These are phyloP conservation scores for Rhimphoctona megacephalus DNA, from an alignment of 2,888 invertebrate species.

Conservation along the genomic window DNA sequence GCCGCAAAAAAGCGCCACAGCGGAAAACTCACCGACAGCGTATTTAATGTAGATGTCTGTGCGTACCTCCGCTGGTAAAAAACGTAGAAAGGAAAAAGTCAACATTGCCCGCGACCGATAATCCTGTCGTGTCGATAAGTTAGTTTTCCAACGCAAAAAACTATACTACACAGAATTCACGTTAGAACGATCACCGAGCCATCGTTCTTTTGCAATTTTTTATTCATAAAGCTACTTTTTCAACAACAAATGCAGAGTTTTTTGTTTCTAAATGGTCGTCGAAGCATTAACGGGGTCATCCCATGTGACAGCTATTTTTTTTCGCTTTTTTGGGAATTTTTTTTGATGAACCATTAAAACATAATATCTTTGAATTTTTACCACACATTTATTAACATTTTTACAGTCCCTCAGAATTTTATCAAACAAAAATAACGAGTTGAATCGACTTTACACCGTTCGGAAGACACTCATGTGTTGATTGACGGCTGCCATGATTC, in stretches of 20 bases:
- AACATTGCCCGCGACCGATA: conserved; percentile 24
- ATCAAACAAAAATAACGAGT: too few species aligned
- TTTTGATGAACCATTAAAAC: too few species aligned
- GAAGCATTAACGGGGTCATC: neutral
- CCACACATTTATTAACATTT: too few species aligned
- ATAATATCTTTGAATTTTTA: too few species aligned
- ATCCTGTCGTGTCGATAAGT: conserved; percentile 22
- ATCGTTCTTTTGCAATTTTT: neutral
- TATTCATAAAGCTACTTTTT: too few species aligned
- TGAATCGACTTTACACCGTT: too few species aligned
- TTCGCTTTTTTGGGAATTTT: too few species aligned
- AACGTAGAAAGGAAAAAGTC: neutral
- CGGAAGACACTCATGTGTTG: too few species aligned
- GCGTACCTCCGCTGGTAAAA: neutral
- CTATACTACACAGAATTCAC: neutral
- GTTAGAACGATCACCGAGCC: neutral
- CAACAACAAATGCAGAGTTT: neutral
- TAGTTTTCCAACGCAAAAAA: conserved; percentile 14
- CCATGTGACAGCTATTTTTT: too few species aligned
- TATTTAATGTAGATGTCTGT: neutral
- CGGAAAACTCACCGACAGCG: neutral
- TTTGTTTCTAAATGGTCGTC: neutral
- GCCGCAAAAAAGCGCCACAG: too few species aligned
- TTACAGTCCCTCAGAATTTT: too few species aligned
- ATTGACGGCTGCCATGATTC: too few species aligned